Evolutionary conservation across 64 coral and sea anemone species (phyloP).

Genomic region (Actinia equina): DNA sequence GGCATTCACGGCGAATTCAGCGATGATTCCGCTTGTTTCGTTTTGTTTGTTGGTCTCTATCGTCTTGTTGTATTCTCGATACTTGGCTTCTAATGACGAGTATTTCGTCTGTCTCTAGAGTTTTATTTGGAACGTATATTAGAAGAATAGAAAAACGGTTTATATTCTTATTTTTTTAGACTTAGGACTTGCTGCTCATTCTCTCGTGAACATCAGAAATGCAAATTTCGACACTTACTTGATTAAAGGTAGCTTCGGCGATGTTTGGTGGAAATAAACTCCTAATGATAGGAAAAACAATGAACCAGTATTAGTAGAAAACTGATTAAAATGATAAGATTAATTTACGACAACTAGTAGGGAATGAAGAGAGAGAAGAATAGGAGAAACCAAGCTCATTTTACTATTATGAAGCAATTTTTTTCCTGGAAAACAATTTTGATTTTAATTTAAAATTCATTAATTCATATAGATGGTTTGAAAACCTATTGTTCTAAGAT

Average conservation of each 20-base stretch:
- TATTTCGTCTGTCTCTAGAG: slow-evolving; percentile 10
- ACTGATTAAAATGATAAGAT: too few relatives aligned
- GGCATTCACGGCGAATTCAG: not conserved
- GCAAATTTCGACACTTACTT: not conserved
- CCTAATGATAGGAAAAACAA: not conserved
- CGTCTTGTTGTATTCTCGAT: slow-evolving; percentile 20
- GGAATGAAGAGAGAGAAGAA: too few relatives aligned
- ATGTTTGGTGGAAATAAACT: slow-evolving; percentile 17
- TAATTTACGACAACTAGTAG: too few relatives aligned
- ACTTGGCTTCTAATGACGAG: not conserved
- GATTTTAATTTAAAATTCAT: too few relatives aligned
- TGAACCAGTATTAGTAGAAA: not conserved
- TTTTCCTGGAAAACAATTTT: too few relatives aligned
- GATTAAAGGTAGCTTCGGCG: slow-evolving; percentile 17
- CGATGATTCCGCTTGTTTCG: not conserved
- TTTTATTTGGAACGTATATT: not conserved
- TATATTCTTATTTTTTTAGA: not conserved
- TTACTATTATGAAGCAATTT: too few relatives aligned
- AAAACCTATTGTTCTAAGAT: too few relatives aligned
- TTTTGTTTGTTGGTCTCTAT: not conserved
- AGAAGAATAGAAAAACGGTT: not conserved
- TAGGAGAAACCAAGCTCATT: too few relatives aligned
- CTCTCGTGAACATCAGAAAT: not conserved
- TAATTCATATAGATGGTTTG: too few relatives aligned
- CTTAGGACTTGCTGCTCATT: not conserved